These are phyloP conservation scores for Noctua janthe DNA, from an alignment of 2,888 invertebrate species.

Conservation along the genomic window DNA sequence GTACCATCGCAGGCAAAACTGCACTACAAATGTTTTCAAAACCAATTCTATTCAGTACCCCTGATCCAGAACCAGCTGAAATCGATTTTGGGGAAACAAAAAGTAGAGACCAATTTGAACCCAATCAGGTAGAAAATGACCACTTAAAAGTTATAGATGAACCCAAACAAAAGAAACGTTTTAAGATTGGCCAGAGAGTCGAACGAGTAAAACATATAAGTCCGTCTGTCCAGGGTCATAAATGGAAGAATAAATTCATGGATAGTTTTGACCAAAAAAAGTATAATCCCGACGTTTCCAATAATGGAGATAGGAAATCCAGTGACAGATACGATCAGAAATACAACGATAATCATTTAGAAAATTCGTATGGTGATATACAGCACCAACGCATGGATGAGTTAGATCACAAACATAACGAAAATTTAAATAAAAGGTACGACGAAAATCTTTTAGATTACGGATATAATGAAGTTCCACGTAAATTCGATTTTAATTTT, in stretches of 20 bases:
- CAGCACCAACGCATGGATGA: no score
- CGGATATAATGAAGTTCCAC: conserved; percentile 3
- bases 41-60: conserved; percentile 28
- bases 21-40: conserved; percentile 39
- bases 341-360: neutral
- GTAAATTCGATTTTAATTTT: conserved; percentile 42
- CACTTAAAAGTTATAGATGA: neutral
- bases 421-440: conserved; percentile 36
- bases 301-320: conserved; percentile 25
- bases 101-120: conserved; percentile 27
- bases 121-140: conserved; percentile 23
- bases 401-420: no score
- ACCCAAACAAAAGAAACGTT: conserved; percentile 21
- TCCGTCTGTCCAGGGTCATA: conserved; percentile 22
- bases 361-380: no score
- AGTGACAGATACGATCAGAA: conserved; percentile 7
- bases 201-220: conserved; percentile 25
- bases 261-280: conserved; percentile 30
- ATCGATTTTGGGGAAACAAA: conserved; percentile 52
- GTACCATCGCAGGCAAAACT: conserved; percentile 70
- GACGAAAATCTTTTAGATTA: conserved; percentile 29
- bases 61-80: conserved; percentile 35
- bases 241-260: conserved; percentile 43
- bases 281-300: conserved; percentile 44
- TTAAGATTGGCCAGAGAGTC: conserved; percentile 6